phyloP scores from a whole-genome alignment of 2,888 invertebrate genomes.

The Netelia fuscicornis region DNA sequence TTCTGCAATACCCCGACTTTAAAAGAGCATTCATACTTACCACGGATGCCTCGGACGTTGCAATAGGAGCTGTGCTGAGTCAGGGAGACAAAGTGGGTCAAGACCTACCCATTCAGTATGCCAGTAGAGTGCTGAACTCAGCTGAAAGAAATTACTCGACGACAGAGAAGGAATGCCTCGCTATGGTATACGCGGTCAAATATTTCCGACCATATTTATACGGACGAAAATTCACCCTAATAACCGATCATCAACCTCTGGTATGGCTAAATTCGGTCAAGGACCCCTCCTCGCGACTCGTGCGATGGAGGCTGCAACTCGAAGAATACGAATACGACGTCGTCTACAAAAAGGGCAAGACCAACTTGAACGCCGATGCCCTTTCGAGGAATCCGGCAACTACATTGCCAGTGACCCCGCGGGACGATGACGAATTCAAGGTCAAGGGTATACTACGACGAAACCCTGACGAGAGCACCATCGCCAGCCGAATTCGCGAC shows the following conservation, averaged over 20 bases:
- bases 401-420: background rate
- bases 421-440: background rate
- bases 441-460: background rate
- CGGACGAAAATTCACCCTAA: background rate
- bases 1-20: background rate
- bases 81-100: no score
- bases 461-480: background rate
- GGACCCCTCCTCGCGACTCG: conserved; percentile 59
- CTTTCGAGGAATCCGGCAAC: background rate
- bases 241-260: conserved; percentile 9
- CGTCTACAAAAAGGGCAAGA: conserved; percentile 74
- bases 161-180: background rate
- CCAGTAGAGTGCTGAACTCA: background rate
- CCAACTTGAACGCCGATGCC: conserved; percentile 65
- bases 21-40: background rate
- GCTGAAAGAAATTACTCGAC: background rate
- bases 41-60: background rate
- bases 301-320: conserved; percentile 65
- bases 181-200: background rate
- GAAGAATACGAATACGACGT: conserved; percentile 79
- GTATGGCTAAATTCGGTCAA: conserved; percentile 55
- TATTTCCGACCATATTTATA: background rate
- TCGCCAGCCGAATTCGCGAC: background rate
- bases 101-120: no score
- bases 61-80: no score